Evolutionary conservation across 2,888 invertebrate species (phyloP).

Genomic region (Chromoteleia sp.): DNA sequence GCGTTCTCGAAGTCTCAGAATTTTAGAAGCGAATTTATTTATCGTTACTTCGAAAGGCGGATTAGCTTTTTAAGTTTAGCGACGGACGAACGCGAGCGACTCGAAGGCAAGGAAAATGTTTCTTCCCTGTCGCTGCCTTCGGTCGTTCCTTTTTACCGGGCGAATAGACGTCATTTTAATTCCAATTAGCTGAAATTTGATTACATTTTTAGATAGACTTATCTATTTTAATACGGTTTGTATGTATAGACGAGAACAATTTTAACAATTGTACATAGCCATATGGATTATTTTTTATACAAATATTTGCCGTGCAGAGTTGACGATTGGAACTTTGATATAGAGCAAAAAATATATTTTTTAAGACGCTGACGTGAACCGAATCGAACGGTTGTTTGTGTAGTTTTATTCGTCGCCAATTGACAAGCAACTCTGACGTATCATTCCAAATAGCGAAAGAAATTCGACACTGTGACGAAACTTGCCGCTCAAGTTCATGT

Average conservation of each 20-base stretch:
- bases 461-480: constrained; percentile 37
- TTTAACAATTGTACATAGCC: constrained; percentile 51
- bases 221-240: constrained; percentile 11
- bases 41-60: constrained; percentile 16
- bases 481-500: constrained; percentile 33
- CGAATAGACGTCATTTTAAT: constrained; percentile 2
- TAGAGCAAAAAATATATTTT: constrained; percentile 33
- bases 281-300: constrained; percentile 53
- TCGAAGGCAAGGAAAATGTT: background rate
- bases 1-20: constrained; percentile 27
- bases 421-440: constrained; percentile 18
- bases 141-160: background rate
- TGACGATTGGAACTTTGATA: constrained; percentile 20
- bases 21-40: constrained; percentile 48
- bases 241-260: constrained; percentile 19
- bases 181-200: constrained; percentile 19
- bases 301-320: constrained; percentile 32
- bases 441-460: constrained; percentile 36
- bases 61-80: background rate
- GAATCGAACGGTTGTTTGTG: constrained; percentile 1
- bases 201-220: constrained; percentile 39
- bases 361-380: constrained; percentile 7
- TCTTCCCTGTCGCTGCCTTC: background rate
- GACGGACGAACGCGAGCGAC: background rate
- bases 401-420: constrained; percentile 10